Conservation (phyloP, 2,888 invertebrate genomes). For the Acanthosepion esculentum region DNA sequence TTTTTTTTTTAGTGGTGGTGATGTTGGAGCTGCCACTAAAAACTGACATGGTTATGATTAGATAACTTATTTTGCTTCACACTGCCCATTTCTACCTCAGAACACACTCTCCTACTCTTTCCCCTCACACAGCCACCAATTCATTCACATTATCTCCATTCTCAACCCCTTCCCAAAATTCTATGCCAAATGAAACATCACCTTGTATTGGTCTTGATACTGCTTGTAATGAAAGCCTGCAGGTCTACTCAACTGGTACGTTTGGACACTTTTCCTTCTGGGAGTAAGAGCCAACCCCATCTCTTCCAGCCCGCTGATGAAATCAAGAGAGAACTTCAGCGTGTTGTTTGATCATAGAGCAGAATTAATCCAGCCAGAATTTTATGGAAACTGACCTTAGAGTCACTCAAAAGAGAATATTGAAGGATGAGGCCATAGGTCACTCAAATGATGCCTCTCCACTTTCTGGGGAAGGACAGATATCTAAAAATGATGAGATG, state of each 20-base stretch:
- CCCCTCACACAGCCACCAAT: background rate
- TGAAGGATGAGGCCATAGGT: slow-evolving; percentile 33
- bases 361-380: slow-evolving; percentile 33
- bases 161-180: slow-evolving; percentile 4
- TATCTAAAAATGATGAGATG: slow-evolving; percentile 33
- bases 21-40: background rate
- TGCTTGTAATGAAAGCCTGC: background rate
- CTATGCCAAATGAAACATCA: slow-evolving; percentile 33
- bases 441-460: background rate
- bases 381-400: slow-evolving; percentile 33
- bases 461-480: slow-evolving; percentile 33
- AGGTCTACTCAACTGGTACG: slow-evolving; percentile 18
- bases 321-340: slow-evolving; percentile 22
- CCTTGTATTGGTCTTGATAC: slow-evolving; percentile 33
- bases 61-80: background rate
- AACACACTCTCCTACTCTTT: background rate
- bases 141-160: background rate
- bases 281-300: background rate
- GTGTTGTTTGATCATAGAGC: slow-evolving; percentile 33
- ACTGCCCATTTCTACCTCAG: background rate
- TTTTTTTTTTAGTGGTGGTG: background rate
- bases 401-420: slow-evolving; percentile 33
- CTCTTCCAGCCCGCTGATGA: background rate
- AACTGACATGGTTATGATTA: slow-evolving; percentile 33
- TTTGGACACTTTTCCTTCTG: slow-evolving; percentile 23